These are phyloP conservation scores for Hermodice carunculata DNA, from an alignment of 2,888 invertebrate genomes.

Conservation along the genomic window DNA sequence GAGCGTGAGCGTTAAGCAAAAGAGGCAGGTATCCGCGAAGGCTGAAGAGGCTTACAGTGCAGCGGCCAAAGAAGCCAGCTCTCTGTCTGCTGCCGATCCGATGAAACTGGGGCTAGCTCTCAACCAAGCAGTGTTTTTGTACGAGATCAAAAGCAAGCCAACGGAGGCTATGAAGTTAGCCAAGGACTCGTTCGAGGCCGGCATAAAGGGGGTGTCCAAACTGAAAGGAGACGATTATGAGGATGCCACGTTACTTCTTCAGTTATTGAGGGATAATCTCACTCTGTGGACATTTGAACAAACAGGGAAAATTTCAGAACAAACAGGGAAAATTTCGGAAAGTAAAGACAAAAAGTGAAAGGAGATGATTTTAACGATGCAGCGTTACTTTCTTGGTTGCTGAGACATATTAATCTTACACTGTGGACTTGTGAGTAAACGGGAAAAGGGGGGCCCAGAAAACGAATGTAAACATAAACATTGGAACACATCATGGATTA, in stretches of 20 bases:
- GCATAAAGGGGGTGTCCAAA: background rate
- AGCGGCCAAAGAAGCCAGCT: background rate
- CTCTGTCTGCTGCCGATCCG: background rate
- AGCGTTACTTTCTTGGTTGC: no score
- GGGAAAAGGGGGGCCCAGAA: no score
- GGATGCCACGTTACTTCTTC: conserved; percentile 5
- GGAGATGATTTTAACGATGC: no score
- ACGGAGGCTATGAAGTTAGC: background rate
- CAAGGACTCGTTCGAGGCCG: background rate
- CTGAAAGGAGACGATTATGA: background rate
- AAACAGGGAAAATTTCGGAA: background rate
- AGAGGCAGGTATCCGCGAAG: no score
- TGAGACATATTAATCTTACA: no score
- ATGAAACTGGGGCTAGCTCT: background rate
- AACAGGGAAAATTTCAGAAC: background rate
- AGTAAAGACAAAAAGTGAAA: no score
- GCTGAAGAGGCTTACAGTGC: background rate
- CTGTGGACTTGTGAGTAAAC: no score
- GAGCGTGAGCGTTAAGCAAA: no score
- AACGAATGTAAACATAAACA: no score
- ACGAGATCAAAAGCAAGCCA: background rate
- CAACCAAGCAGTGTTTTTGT: background rate
- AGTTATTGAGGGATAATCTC: conserved; percentile 14
- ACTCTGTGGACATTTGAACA: conserved; percentile 11
- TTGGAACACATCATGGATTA: no score